Base-by-base conservation (phyloP, 92 coral and sea anemone genomes). In the Plumapathes pennacea region DNA sequence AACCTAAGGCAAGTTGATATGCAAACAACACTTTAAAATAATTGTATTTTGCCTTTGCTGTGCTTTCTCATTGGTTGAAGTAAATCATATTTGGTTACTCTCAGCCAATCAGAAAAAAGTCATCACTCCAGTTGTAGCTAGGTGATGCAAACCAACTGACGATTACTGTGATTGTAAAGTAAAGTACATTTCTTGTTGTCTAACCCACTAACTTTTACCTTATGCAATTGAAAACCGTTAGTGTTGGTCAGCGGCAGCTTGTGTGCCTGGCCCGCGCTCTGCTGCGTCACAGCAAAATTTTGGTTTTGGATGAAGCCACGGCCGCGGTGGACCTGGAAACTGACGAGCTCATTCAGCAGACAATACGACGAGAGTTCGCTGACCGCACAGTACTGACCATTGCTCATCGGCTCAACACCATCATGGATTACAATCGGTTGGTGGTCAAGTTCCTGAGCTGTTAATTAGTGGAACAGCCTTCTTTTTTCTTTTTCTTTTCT, bases 291-390 rank as follows among this genome's bases (percentile, higher is more conserved):
- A 83, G 82, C 47, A 86, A 90, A 65, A 70, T 90, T 47, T 65
- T 90, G 33, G 82, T 90, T 33, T 72, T 90, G 41, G 97, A 90
- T 53, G 97, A 90, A 74, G 97, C 97, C 24, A 90, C 97, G 10
- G 97, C 97, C 9, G 95, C 97, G 26, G 89, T 90, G 46, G 97
- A 90, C 58, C 76, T 90, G 55, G 91, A 90, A 50, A 90, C 97
- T 30, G 97, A 90, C 63, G 97, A 90, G 61, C 82, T 90, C 34
- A 90, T 90, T 53, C 97, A 90, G 64, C 71, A 86, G 30, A 90
- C 96, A 32, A 87, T 90, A 39, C 78, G 97, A 29, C 77, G 81
- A 38, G 97, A 90, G 80, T 90, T 90, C 60, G 89, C 96, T 18
- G 96, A 90, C 51, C 70, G 88, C 44, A 90, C 97, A 34, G 89